Evolutionary conservation across 2,113 vertebrate species (phyloP), one percentile per base, ranked within the genome.

Genomic region (Macquaria ambigua): DNA sequence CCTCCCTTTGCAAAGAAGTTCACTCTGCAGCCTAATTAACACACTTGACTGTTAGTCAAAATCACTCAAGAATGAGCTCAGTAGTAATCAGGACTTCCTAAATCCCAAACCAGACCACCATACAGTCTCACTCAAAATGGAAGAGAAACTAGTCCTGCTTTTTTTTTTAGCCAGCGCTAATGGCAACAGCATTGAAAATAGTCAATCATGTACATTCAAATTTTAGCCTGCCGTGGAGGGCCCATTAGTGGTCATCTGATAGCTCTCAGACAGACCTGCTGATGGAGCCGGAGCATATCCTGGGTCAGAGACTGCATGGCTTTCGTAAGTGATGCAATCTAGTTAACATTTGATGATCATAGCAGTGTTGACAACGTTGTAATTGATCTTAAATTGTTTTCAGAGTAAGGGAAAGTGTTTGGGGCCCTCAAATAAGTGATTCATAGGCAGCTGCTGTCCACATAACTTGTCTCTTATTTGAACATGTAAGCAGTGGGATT

Each of bases 211-310:
- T 64, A 18, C 53, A 39, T 43, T 77, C 5, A 23, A 7, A 71
- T n/a, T 31, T 85, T 25, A 41, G 56, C 28, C 55, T 28, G 14
- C 46, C 46, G 16, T n/a, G 67, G 56, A 79, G 23, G 2, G 31
- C 21, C 58, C 86, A 89, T 90, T 89, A 91, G 76, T 31, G 73
- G 67, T 86, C 58, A 90, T 87, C 70, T 81, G 87, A 94, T 91
- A 68, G 62, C 82, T 77, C 61, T 76, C 75, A 88, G 71, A 73
- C 84, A 82, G 78, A 85, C 66, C 48, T 90, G 86, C 85, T 87
- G 77, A 79, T 76, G 74, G 87, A 85, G 48, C 43, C 31, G 7
- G 61, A 73, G 46, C 53, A 59, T 74, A 53, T 82, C 82, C 77
- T 52, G 41, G 31, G 8, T 56, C 52, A 64, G 58, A 79, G 59